phyloP scores from a whole-genome alignment of 2,113 vertebrate species.

The Ibidorhyncha struthersii region DNA sequence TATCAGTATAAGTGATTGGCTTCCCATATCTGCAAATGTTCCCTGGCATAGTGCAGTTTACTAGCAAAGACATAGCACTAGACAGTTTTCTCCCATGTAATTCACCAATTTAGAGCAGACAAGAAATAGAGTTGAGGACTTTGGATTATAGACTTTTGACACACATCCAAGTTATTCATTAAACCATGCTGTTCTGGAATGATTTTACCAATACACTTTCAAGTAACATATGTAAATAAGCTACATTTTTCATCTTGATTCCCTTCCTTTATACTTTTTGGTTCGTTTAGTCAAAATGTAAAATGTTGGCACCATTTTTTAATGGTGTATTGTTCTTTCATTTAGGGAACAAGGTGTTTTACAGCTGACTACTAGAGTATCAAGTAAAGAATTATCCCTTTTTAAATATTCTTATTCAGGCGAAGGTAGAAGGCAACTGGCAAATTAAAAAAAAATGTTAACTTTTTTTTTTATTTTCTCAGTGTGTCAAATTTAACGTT shows the following conservation, averaged over 20 bases:
- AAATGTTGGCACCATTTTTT: background rate
- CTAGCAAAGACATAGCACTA: background rate
- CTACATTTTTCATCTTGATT: background rate
- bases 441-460: background rate
- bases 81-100: background rate
- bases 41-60: background rate
- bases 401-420: background rate
- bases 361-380: background rate
- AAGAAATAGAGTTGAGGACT: background rate
- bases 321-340: background rate
- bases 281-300: background rate
- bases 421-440: background rate
- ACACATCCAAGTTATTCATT: background rate
- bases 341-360: background rate
- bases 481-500: background rate
- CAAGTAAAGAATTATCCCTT: background rate
- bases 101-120: background rate
- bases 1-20: background rate
- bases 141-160: background rate
- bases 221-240: background rate
- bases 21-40: background rate
- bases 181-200: background rate
- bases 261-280: background rate
- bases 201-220: background rate
- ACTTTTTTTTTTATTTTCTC: background rate